Evolutionary conservation across 2,888 invertebrate species (phyloP).

Genomic region (Orchestes rusci): DNA sequence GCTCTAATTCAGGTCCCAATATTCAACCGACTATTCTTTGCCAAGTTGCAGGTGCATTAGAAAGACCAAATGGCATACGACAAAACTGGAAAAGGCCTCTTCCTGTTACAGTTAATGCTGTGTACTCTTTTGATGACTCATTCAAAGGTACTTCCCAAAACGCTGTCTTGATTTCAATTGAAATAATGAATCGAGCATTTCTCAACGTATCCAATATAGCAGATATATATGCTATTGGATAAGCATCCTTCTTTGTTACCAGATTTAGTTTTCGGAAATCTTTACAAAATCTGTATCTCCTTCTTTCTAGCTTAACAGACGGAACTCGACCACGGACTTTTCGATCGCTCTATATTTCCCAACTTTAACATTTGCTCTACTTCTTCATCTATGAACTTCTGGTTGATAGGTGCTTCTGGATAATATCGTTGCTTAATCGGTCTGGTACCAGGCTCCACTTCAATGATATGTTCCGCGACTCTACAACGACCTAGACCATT

Average conservation of each 20-base stretch:
- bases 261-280: slow-evolving; percentile 33
- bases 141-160: slow-evolving; percentile 33
- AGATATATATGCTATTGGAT: slow-evolving; percentile 32
- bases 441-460: too few relatives aligned
- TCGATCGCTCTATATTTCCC: slow-evolving; percentile 29
- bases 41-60: too few relatives aligned
- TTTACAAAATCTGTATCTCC: slow-evolving; percentile 32
- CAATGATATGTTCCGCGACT: too few relatives aligned
- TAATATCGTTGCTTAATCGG: slow-evolving; percentile 22
- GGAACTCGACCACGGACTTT: slow-evolving; percentile 30
- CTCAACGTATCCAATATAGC: slow-evolving; percentile 32
- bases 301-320: slow-evolving; percentile 29
- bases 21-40: too few relatives aligned
- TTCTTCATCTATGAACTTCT: too few relatives aligned
- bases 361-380: slow-evolving; percentile 14
- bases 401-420: slow-evolving; percentile 7
- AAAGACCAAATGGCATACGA: too few relatives aligned
- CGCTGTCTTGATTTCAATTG: slow-evolving; percentile 31
- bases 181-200: slow-evolving; percentile 31
- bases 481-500: too few relatives aligned
- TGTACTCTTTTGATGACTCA: slow-evolving; percentile 22
- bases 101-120: slow-evolving; percentile 32
- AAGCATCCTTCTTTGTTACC: slow-evolving; percentile 32
- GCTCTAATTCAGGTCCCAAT: too few relatives aligned
- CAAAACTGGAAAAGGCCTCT: too few relatives aligned